Evolutionary conservation across 2,888 invertebrate genomes (phyloP), one percentile per base, ranked within the genome.

Genomic region (Ectemnius cavifrons): DNA sequence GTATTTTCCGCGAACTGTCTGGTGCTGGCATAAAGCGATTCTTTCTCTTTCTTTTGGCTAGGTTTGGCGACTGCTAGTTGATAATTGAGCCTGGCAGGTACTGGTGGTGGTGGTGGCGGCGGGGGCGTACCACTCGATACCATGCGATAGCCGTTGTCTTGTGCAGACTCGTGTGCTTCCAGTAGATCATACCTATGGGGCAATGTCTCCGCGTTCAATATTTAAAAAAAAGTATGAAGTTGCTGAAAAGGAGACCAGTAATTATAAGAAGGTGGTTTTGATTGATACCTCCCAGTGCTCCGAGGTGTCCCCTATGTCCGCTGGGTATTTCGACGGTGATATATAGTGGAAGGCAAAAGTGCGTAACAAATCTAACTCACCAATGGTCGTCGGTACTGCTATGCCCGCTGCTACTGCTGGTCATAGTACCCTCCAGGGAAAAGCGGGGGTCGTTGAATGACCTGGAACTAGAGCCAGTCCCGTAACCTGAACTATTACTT

Each of bases 401-500:
- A 86, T 94, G 94, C 62, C 94, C 94, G 85, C 93, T 94, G 77
- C 93, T 94, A 74, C 93, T 93, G 88, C 93, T 93, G 18, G 93
- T 93, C 91, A 94, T 91, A 73, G 94, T 93, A 67, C 93, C 93
- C 92, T 93, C 90, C 77, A 91, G 83, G 69, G 87, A 88, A 84
- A 89, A 90, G 66, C 91, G 87, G 47, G 91, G 90, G 86, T 91
- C 90, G 84, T 89, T 90, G 85, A 90, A 90, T 80, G 91, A 91
- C 78, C 90, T 87, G 67, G 91, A 91, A 83, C 91, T 91, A 28
- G 91, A 91, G 90, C 96, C 96, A 6, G 96, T 96, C 71, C 96
- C 96, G 89, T 97, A 97, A 3, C 96, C 96, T 49, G 96, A 96
- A 92, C 96, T 96, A 89, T 95, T 96, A 85, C 95, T 95, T 77